Evolutionary conservation across 92 coral and sea anemone genomes (phyloP), one percentile per base, ranked within the genome.

Genomic region (Actinostola sp.): DNA sequence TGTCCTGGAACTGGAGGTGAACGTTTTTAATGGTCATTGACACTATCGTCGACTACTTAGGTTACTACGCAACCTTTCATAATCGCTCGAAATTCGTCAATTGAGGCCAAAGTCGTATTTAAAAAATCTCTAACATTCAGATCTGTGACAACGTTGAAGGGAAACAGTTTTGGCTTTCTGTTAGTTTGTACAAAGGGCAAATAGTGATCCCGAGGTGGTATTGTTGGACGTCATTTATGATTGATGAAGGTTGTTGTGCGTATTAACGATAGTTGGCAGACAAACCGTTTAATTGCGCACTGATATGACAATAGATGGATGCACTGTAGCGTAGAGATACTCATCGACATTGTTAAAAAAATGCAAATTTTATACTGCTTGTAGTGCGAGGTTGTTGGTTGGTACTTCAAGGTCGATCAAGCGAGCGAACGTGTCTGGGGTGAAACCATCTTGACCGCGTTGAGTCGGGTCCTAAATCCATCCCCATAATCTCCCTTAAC

Each of bases 191-290:
- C 61, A 38, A 24, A 39, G 55, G 30, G 32, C 53, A 56, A 24
- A 56, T 56, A 3, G 21, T 56, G 38, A 42, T 45, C 71, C 34
- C 42, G 56, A 44, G 29, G 39, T 43, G 20, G 32, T 42, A 23
- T 10, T 71, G 49, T 32, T n/a, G 21, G 21, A 26, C 38, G 63
- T 71, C 60, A 33, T 71, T 35, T 34, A 71, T 71, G 63, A 56
- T 56, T 71, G 76, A 71, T 71, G 59, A 21, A 32, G 66, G 36
- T 71, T n/a, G 42, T 35, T 8, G 19, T 71, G 17, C 41, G 61
- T 33, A 48, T 48, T 71, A 71, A 71, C 76, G 76, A 34, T n/a
- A n/a, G 63, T 31, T 38, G 49, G 48, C 64, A 71, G 76, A 54
- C 76, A 33, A 27, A n/a, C 42, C 45, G 48, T 36, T 34, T 38